These are phyloP conservation scores for Pemphigus obesinymphae DNA, from an alignment of 1,140 invertebrate species.

Conservation along the genomic window DNA sequence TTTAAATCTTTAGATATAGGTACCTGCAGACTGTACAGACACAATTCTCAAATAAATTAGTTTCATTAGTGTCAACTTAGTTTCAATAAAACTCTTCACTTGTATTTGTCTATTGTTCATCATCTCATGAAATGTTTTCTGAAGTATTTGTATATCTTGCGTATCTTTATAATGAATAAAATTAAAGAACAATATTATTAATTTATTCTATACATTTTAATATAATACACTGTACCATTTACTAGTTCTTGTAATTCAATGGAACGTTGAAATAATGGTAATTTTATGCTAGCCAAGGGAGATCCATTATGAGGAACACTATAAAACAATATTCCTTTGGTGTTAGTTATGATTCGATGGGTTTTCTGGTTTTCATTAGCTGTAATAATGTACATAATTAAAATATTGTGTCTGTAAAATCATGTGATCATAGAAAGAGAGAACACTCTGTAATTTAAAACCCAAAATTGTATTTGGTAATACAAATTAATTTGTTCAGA, in stretches of 20 bases:
- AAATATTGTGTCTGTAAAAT: no score
- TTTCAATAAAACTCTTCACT: constrained; percentile 65
- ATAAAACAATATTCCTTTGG: constrained; percentile 65
- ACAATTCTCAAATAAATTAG: constrained; percentile 64
- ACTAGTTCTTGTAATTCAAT: constrained; percentile 61
- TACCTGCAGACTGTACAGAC: constrained; percentile 63
- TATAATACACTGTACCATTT: constrained; percentile 55
- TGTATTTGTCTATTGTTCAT: constrained; percentile 54
- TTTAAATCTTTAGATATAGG: no score
- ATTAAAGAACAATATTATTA: background rate
- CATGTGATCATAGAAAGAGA: no score
- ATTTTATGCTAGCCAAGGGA: constrained; percentile 61
- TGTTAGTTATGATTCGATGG: constrained; percentile 48
- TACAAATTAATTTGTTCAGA: no score
- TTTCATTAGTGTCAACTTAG: constrained; percentile 62
- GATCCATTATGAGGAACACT: constrained; percentile 70
- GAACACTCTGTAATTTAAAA: no score
- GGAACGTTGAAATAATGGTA: constrained; percentile 57
- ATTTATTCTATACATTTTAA: background rate
- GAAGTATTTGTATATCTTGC: constrained; percentile 58
- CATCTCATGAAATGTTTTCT: constrained; percentile 55
- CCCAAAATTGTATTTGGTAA: no score
- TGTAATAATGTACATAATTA: constrained; percentile 47
- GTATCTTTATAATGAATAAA: constrained; percentile 54
- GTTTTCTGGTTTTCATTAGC: constrained; percentile 48